phyloP scores from a whole-genome alignment of 2,797 vertebrate species.

The Acropternis orthonyx region DNA sequence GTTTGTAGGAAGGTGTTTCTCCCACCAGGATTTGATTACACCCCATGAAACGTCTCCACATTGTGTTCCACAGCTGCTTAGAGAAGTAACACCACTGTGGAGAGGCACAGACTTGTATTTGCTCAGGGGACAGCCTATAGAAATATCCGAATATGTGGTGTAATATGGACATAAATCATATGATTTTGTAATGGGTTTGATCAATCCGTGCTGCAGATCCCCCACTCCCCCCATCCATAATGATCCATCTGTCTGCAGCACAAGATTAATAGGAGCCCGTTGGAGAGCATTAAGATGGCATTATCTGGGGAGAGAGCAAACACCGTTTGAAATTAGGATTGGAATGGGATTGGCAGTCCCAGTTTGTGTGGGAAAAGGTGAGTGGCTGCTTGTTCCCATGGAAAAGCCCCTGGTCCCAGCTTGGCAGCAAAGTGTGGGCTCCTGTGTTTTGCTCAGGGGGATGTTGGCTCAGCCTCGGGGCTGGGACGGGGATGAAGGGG shows the following conservation, averaged over 20 bases:
- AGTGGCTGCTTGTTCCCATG: background rate
- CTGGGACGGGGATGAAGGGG: background rate
- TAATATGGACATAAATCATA: background rate
- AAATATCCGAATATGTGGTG: background rate
- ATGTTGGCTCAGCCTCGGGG: background rate
- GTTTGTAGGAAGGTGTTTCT: background rate
- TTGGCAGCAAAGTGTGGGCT: background rate
- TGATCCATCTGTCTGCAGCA: accelerated
- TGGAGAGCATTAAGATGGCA: background rate
- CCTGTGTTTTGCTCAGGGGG: background rate
- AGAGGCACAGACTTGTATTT: accelerated
- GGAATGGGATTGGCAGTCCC: background rate
- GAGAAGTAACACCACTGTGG: background rate
- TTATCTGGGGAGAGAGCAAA: background rate
- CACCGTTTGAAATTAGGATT: background rate
- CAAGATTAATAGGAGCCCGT: background rate
- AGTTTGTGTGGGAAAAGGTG: background rate
- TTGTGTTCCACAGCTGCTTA: background rate
- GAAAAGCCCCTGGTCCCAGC: background rate
- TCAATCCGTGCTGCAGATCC: background rate
- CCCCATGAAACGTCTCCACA: accelerated
- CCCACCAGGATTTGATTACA: background rate
- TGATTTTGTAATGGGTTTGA: accelerated
- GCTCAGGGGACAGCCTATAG: background rate
- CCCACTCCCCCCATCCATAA: background rate